These are phyloP conservation scores for Stictocephala bisonia DNA, from an alignment of 2,888 invertebrate species.

Conservation along the genomic window DNA sequence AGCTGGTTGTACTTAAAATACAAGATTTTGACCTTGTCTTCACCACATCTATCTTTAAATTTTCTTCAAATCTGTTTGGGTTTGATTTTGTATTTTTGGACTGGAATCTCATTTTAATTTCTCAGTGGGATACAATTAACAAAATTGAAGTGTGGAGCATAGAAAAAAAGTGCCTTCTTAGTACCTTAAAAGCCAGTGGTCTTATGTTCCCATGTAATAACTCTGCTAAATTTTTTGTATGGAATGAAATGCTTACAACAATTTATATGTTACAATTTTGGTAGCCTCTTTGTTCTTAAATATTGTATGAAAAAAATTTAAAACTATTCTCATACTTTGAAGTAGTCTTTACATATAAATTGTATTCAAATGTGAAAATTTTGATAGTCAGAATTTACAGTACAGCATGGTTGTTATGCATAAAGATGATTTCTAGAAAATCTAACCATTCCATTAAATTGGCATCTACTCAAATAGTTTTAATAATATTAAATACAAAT, in stretches of 20 bases:
- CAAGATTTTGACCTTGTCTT: constrained; percentile 23
- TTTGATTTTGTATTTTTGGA: constrained; percentile 21
- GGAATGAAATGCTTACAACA: constrained; percentile 35
- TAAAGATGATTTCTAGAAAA: no score
- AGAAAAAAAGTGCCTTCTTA: constrained; percentile 11
- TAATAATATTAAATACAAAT: no score
- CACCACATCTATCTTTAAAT: constrained; percentile 22
- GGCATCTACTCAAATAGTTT: no score
- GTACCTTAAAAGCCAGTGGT: constrained; percentile 3
- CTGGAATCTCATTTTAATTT: constrained; percentile 10
- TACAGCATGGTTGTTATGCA: no score
- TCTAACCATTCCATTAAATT: no score
- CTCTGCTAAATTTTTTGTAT: constrained; percentile 32
- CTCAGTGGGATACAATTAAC: constrained; percentile 11
- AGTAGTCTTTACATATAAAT: no score
- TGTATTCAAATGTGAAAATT: no score
- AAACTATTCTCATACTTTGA: no score
- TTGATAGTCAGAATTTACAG: no score
- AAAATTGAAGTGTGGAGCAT: constrained; percentile 35
- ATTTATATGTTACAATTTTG: constrained; percentile 36
- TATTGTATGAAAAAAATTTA: no score
- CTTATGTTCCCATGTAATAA: constrained; percentile 29
- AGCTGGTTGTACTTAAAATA: constrained; percentile 8
- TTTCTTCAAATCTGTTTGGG: constrained; percentile 36
- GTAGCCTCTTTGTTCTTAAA: no score